phyloP scores from a whole-genome alignment of 2,113 vertebrate species.

The Megaleporinus macrocephalus region DNA sequence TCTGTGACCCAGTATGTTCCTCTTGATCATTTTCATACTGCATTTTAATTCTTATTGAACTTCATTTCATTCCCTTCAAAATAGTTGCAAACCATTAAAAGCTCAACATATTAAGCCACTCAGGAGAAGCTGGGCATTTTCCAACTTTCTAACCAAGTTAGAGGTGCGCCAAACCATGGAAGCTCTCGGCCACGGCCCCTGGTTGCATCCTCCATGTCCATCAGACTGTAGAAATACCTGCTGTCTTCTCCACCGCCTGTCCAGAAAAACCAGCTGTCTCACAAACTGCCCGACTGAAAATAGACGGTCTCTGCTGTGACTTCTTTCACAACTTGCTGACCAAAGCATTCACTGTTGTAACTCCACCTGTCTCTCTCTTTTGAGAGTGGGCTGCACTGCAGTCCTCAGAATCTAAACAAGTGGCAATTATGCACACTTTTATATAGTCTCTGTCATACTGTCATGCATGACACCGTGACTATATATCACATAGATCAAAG shows the following conservation, averaged over 20 bases:
- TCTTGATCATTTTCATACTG: too few species aligned
- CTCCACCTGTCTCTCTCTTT: slow-evolving; percentile 39
- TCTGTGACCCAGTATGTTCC: background rate
- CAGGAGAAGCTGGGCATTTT: background rate
- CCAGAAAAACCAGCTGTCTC: slow-evolving; percentile 49
- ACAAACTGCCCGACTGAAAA: slow-evolving; percentile 39
- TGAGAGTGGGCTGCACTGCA: background rate
- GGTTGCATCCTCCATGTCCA: slow-evolving; percentile 31
- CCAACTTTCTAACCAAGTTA: background rate
- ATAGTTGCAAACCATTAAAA: background rate
- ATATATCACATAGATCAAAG: background rate
- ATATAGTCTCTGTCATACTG: background rate
- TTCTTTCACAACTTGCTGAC: slow-evolving; percentile 34
- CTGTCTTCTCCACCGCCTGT: slow-evolving; percentile 31
- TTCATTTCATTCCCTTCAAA: background rate
- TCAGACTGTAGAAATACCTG: slow-evolving; percentile 51
- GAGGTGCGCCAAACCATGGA: background rate
- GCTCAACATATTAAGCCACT: background rate
- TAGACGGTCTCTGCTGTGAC: slow-evolving; percentile 39
- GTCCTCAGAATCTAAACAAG: background rate
- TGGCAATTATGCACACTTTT: background rate
- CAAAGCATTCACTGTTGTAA: slow-evolving; percentile 36
- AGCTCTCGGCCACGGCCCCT: slow-evolving; percentile 10
- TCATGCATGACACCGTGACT: background rate
- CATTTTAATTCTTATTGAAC: background rate